Base-by-base conservation (phyloP, 2,113 vertebrate genomes). In the Malurus melanocephalus region DNA sequence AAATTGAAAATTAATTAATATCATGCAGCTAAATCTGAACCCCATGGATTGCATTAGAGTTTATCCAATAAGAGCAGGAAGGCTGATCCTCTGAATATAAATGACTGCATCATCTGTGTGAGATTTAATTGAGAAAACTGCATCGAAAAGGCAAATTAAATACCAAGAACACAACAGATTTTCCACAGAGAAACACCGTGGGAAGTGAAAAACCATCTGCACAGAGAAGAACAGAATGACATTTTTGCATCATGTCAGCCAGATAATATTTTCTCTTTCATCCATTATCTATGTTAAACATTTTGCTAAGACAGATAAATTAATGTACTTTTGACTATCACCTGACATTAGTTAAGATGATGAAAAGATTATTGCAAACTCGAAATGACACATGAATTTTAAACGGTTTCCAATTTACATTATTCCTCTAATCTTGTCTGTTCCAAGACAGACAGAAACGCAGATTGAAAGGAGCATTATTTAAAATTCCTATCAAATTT, bases 171-270 rank as follows among this genome's bases (percentile, higher is more conserved):
- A 88, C 87, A 95, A 94, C 93, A 96, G 89, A 94, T 84, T 96
- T 94, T 93, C 92, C 69, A 87, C 79, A 89, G 78, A 5, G 76
- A 92, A 94, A 94, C 94, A 95, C 93, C 1, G 78, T 94, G 92
- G 89, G 95, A 95, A 88, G 94, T 91, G 93, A 92, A 94, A 95
- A 95, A 64, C 89, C 93, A 96, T 96, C 94, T 96, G 93, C 69
- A 94, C 57, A 53, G 90, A 86, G 77, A 87, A 87, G 71, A 96
- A 87, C 86, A 88, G 68, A 85, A 83, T 85, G 86, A 88, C 66
- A 93, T 83, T 92, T 91, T 65, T 87, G 89, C 74, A 90, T 90
- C 81, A 77, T 80, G 61, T 86, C 88, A 91, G 83, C 85, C 86
- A 84, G 87, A 91, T 94, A 94, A 76, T 91, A 82, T 93, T 92